A percentile compares a stretch with the other conserved stretches of the same genome.
phyloP scores from a whole-genome alignment of 2,797 vertebrate genomes.

The Acropternis orthonyx region DNA sequence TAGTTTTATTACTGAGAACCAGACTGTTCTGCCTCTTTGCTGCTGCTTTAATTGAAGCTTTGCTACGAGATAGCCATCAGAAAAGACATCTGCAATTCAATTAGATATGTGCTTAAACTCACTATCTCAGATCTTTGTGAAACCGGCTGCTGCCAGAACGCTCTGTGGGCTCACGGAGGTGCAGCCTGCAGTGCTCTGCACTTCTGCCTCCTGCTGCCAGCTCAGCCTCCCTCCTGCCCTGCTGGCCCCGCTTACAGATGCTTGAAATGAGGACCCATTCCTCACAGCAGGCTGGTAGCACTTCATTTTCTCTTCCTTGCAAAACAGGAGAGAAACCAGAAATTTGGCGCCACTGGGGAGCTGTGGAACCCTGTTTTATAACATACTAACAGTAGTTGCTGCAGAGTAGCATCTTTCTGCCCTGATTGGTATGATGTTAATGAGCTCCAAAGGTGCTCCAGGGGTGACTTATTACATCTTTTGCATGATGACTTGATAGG shows the following conservation, averaged over 20 bases:
- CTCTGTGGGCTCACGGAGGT: not conserved
- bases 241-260: not conserved
- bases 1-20: conserved; percentile 26
- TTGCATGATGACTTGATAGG: not conserved
- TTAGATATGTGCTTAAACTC: conserved; percentile 39
- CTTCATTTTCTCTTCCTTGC: not conserved
- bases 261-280: not conserved
- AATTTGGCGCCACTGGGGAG: not conserved
- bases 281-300: not conserved
- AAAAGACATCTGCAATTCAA: conserved; percentile 64
- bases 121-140: not conserved
- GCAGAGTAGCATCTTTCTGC: not conserved
- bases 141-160: not conserved
- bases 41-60: conserved; percentile 32
- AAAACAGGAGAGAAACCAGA: not conserved
- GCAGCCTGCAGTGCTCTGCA: not conserved
- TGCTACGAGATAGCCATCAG: conserved; percentile 47
- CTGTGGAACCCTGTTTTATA: not conserved
- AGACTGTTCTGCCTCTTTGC: conserved; percentile 6
- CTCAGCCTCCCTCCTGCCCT: not conserved
- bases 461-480: not conserved
- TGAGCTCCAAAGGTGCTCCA: not conserved
- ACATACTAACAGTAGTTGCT: not conserved
- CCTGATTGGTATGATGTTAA: not conserved
- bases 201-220: not conserved